Base-by-base conservation (phyloP, 2,888 invertebrate species). In the Carabus problematicus region DNA sequence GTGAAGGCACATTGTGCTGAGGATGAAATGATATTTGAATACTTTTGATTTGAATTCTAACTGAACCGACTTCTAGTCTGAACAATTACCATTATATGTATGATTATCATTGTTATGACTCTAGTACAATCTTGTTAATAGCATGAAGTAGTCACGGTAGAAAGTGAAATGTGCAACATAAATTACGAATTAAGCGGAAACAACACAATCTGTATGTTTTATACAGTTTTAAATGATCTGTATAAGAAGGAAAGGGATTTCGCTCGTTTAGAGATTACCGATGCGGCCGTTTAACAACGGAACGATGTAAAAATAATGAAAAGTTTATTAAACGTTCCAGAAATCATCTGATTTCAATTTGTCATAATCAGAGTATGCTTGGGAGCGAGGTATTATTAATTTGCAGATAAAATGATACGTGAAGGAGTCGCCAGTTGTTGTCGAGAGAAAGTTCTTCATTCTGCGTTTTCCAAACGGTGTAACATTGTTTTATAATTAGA, bases 351-450 rank as follows among this genome's bases (percentile, higher is more conserved):
- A 43, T 29, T 12, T 43, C 45, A 43, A 60, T 60, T 60, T 45
- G 60, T 60, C 60, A 60, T 43, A 60, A 60, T 60, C 60, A 60
- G 43, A 58, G 29, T 19, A 43, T 19, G 60, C 60, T 60, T 45
- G 18, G 45, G 60, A 60, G 6, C 29, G 29, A 29, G 41, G 45
- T 19, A 11, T 60, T 60, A 60, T 60, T 60, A 60, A 60, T 60
- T n/a, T 60, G 60, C n/a, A 18, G 43, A 60, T 45, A 60, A 12
- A 60, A n/a, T 59, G 59, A 59, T 43, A 59, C 43, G 41, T 16
- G 19, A 60, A 18, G 60, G 19, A 45, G 18, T 59, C 42, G 3
- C 18, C 43, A 11, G 14, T 45, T 45, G 29, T 60, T 42, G 45
- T n/a, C n/a, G n/a, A n/a, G 43, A 59, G 59, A 43, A 59, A 59